A percentile compares a stretch with the other conserved stretches of the same genome.
phyloP scores from a whole-genome alignment of 2,888 invertebrate genomes.

The Eutolmus rufibarbis region DNA sequence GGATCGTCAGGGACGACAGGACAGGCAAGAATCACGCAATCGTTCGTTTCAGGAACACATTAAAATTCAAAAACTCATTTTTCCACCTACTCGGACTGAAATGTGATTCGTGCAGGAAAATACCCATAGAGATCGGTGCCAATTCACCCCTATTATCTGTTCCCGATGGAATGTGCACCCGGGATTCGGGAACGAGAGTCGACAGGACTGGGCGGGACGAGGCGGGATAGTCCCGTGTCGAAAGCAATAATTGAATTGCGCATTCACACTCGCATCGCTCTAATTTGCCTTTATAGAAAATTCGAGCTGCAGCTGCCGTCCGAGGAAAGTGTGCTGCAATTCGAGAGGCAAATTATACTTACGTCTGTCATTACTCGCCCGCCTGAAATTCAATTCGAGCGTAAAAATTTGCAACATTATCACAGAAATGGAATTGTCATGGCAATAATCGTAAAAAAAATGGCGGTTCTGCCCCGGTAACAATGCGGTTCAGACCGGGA shows the following conservation, averaged over 20 bases:
- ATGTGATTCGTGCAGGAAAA: neutral
- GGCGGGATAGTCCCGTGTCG: neutral
- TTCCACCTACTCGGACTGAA: neutral
- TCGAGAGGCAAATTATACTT: constrained; percentile 4
- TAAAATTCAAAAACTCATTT: neutral
- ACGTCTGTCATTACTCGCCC: constrained; percentile 6
- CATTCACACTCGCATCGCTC: neutral
- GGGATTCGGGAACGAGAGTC: neutral
- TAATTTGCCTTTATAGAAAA: constrained; percentile 14
- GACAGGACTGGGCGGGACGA: neutral
- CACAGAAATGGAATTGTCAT: constrained; percentile 31
- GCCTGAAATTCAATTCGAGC: constrained; percentile 29
- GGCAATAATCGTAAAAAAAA: constrained; percentile 24
- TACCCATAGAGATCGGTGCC: neutral
- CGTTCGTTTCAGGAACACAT: neutral
- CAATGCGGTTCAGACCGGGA: neutral
- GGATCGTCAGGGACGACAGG: neutral
- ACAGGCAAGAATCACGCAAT: neutral
- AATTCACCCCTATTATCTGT: neutral
- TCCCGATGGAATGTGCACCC: neutral
- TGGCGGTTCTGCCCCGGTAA: neutral
- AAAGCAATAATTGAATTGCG: constrained; percentile 19
- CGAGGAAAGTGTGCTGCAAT: constrained; percentile 17
- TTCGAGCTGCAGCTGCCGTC: constrained; percentile 15
- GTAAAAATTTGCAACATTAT: constrained; percentile 33